A percentile compares a stretch with the other conserved stretches of the same genome.
Conservation (phyloP, 1,140 invertebrate genomes). For the Tetramorium alpestre region DNA sequence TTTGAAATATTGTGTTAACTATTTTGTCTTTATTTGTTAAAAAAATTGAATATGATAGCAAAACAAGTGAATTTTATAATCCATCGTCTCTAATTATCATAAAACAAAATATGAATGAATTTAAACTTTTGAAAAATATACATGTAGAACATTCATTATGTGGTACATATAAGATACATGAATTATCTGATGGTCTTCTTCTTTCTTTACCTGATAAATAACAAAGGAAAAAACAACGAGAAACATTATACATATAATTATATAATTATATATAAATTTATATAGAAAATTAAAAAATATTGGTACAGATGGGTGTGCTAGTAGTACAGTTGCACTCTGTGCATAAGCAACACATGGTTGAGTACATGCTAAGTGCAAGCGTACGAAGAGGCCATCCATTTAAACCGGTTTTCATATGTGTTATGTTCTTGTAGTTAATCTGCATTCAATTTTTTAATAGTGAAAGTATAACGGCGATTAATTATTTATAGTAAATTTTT, state of each 20-base stretch:
- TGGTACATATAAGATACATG: neutral
- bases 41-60: neutral
- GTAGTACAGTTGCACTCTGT: neutral
- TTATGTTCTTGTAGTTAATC: neutral
- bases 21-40: neutral
- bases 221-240: neutral
- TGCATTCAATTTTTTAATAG: neutral
- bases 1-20: neutral
- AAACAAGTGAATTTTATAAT: neutral
- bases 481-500: neutral
- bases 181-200: too few relatives aligned
- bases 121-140: neutral
- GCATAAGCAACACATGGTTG: neutral
- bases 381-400: constrained; percentile 3
- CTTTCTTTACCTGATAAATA: too few relatives aligned
- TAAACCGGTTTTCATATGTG: neutral
- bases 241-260: neutral
- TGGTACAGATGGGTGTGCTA: neutral
- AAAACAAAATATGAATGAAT: neutral
- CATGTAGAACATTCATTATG: neutral
- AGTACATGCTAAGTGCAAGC: constrained; percentile 3
- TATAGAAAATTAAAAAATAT: neutral
- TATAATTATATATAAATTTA: neutral
- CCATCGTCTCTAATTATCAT: neutral
- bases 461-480: neutral